These are phyloP conservation scores for Stictonetta naevosa DNA, from an alignment of 2,113 vertebrate species.

Conservation along the genomic window DNA sequence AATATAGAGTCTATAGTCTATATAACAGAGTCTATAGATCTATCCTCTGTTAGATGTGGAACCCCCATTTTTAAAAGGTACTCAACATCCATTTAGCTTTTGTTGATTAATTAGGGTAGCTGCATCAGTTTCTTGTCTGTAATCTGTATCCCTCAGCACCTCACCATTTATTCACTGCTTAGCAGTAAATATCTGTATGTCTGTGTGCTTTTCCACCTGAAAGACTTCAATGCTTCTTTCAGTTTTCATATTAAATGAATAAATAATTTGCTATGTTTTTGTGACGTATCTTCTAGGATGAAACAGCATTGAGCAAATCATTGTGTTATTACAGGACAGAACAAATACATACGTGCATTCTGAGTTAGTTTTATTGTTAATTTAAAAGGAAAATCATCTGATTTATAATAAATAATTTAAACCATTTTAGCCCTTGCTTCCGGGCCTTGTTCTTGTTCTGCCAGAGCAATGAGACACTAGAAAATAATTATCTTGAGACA, in stretches of 20 bases:
- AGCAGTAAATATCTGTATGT: not conserved
- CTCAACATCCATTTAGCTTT: slow-evolving; percentile 3
- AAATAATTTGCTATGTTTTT: not conserved
- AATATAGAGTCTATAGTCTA: not conserved
- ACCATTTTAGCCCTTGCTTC: not conserved
- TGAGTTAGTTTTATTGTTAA: not conserved
- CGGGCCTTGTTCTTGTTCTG: not conserved
- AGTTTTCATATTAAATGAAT: not conserved
- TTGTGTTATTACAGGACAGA: not conserved
- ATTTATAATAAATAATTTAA: not conserved
- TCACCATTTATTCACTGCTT: accelerated
- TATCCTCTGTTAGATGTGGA: not conserved
- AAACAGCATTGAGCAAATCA: not conserved
- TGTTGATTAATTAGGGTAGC: slow-evolving; percentile 10
- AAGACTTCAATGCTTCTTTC: not conserved
- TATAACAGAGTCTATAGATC: not conserved
- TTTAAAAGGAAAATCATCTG: not conserved
- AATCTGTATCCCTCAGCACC: not conserved
- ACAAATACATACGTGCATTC: not conserved
- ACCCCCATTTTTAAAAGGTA: not conserved
- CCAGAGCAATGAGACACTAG: not conserved
- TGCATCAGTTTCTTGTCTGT: not conserved
- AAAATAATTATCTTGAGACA: not conserved
- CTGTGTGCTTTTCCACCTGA: not conserved
- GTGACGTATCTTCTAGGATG: not conserved